These are phyloP conservation scores for Sciurus niger DNA, from an alignment of 2,113 vertebrate genomes.

Conservation along the genomic window DNA sequence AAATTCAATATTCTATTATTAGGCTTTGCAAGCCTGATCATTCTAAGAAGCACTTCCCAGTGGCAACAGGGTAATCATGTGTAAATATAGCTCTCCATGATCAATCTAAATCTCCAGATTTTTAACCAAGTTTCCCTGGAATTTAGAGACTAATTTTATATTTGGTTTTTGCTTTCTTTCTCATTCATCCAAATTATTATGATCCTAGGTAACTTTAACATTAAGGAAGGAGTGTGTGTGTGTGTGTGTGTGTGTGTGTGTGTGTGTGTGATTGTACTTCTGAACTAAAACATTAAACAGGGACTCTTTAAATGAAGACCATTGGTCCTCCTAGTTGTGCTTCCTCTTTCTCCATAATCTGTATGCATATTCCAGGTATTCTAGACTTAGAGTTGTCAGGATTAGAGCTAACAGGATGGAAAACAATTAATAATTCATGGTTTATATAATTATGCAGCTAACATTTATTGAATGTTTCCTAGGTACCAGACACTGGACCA, in stretches of 20 bases:
- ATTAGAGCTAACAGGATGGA: neutral
- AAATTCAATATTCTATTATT: slow-evolving; percentile 73
- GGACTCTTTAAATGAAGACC: neutral
- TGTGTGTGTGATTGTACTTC: neutral
- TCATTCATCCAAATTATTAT: slow-evolving; percentile 23
- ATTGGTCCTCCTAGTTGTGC: neutral
- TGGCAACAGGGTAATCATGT: slow-evolving; percentile 79
- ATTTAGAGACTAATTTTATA: neutral
- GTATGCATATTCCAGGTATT: neutral
- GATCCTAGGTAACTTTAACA: slow-evolving; percentile 4
- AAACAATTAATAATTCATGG: slow-evolving; percentile 23
- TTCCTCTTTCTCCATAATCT: neutral
- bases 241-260: neutral
- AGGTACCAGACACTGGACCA: neutral
- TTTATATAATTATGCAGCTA: slow-evolving; percentile 32
- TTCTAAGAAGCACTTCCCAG: slow-evolving; percentile 80
- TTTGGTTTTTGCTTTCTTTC: neutral
- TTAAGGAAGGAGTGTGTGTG: neutral
- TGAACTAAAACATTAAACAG: neutral
- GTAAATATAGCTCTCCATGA: slow-evolving; percentile 81
- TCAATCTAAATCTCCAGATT: slow-evolving; percentile 73
- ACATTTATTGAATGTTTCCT: slow-evolving; percentile 7
- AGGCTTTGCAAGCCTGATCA: slow-evolving; percentile 79
- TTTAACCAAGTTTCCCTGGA: slow-evolving; percentile 54
- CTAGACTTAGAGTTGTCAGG: neutral